These are phyloP conservation scores for Muscidifurax raptorellus DNA, from an alignment of 1,140 invertebrate species.

Conservation along the genomic window DNA sequence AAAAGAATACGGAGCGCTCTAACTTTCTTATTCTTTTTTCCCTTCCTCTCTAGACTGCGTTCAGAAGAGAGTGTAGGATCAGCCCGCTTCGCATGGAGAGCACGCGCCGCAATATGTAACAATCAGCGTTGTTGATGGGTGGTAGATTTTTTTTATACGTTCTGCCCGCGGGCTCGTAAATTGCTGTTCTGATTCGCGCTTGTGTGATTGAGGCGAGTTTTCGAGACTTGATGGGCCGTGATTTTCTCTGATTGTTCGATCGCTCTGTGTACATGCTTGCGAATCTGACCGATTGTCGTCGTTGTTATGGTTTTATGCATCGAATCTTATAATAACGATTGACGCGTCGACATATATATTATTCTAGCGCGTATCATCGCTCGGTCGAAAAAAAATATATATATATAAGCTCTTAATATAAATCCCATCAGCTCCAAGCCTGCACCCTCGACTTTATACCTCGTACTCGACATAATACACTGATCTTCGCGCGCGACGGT, in stretches of 20 bases:
- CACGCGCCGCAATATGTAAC: not conserved
- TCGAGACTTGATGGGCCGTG: not conserved
- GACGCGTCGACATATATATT: no score
- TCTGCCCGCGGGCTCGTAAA: not conserved
- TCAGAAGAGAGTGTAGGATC: no score
- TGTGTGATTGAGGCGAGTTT: not conserved
- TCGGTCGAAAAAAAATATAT: no score
- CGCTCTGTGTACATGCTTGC: not conserved
- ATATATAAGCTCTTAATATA: no score
- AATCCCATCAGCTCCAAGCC: not conserved
- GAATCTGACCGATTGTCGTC: no score
- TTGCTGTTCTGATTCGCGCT: not conserved
- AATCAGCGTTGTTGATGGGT: not conserved
- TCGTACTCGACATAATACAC: conserved; percentile 26
- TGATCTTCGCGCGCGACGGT: conserved; percentile 23
- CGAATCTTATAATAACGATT: no score
- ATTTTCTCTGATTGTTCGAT: not conserved
- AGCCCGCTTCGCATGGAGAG: not conserved
- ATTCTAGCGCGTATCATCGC: no score
- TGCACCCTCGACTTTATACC: conserved; percentile 19
- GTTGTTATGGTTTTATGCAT: no score
- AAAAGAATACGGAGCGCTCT: conserved; percentile 5
- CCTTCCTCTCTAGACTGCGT: not conserved
- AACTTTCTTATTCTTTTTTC: not conserved
- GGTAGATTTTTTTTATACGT: not conserved